These are phyloP conservation scores for Drosophila maculinotata DNA, from an alignment of 2,888 invertebrate species.

Conservation along the genomic window DNA sequence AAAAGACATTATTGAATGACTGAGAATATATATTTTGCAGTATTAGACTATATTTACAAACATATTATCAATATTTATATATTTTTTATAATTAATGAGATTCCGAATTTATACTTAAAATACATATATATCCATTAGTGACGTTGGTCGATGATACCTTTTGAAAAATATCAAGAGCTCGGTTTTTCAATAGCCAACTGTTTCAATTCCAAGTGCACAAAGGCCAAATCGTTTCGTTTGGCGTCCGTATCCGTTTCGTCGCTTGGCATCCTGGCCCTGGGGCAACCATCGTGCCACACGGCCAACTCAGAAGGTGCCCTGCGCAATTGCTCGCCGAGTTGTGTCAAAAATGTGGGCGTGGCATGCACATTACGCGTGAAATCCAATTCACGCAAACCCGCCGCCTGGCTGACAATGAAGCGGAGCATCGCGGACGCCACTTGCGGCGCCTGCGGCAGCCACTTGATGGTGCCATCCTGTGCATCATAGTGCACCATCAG, in stretches of 20 bases:
- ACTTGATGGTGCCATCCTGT: conserved; percentile 63
- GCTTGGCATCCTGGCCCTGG: conserved; percentile 29
- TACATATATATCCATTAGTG: not conserved
- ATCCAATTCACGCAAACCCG: conserved; percentile 66
- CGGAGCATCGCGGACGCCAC: conserved; percentile 50
- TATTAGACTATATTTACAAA: no score
- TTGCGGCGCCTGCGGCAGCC: conserved; percentile 68
- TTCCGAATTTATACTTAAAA: not conserved
- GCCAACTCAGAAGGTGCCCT: conserved; percentile 8
- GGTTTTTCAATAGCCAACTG: conserved; percentile 41
- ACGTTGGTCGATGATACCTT: not conserved
- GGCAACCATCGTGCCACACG: conserved; percentile 59
- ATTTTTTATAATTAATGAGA: no score
- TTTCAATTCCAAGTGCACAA: conserved; percentile 61
- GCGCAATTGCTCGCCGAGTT: conserved; percentile 45
- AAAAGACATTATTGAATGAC: no score
- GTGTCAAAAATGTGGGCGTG: conserved; percentile 63
- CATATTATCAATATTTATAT: no score
- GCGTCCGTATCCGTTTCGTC: conserved; percentile 15
- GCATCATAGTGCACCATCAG: conserved; percentile 63
- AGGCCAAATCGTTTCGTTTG: conserved; percentile 54
- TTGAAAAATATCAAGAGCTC: not conserved
- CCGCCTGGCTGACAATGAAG: conserved; percentile 59
- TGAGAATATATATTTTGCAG: no score
- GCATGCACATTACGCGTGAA: conserved; percentile 69